These are phyloP conservation scores for Dasypolia templi DNA, from an alignment of 2,888 invertebrate genomes.

Conservation along the genomic window DNA sequence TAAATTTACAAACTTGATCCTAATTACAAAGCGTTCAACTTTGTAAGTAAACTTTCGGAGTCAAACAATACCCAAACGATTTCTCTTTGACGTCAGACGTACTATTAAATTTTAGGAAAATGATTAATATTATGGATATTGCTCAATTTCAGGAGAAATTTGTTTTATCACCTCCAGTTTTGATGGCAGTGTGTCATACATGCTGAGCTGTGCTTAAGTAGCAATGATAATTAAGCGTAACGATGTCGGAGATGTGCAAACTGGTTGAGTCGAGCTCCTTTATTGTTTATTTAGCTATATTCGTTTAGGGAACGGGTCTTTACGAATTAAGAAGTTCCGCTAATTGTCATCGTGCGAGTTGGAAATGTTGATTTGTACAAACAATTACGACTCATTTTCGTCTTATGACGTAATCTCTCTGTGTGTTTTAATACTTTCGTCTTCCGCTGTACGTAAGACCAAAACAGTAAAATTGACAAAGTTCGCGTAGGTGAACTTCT, in stretches of 20 bases:
- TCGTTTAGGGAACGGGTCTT: conserved; percentile 79
- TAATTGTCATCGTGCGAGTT: conserved; percentile 75
- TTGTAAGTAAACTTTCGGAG: conserved; percentile 62
- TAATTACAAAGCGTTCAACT: conserved; percentile 47
- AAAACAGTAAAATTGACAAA: conserved; percentile 59
- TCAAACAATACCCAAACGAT: conserved; percentile 61
- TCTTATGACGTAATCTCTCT: conserved; percentile 65
- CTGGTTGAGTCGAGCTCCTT: conserved; percentile 83
- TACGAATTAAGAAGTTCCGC: conserved; percentile 83
- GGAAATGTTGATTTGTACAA: conserved; percentile 72
- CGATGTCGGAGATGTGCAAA: conserved; percentile 85
- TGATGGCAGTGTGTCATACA: conserved; percentile 69
- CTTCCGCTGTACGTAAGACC: conserved; percentile 37
- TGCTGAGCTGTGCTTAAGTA: conserved; percentile 77
- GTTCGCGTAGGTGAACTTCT: conserved; percentile 57
- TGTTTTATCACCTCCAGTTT: conserved; percentile 24
- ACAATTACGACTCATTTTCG: conserved; percentile 71
- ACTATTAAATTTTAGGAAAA: conserved; percentile 9
- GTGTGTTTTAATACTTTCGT: conserved; percentile 51
- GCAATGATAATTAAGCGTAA: conserved; percentile 87
- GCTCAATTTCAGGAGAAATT: neutral
- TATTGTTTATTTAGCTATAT: conserved; percentile 87
- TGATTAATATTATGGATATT: conserved; percentile 3
- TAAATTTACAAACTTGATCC: conserved; percentile 49
- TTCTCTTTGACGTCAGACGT: conserved; percentile 55